Evolutionary conservation across 2,113 vertebrate genomes (phyloP).

Genomic region (Atlantisia rogersi): DNA sequence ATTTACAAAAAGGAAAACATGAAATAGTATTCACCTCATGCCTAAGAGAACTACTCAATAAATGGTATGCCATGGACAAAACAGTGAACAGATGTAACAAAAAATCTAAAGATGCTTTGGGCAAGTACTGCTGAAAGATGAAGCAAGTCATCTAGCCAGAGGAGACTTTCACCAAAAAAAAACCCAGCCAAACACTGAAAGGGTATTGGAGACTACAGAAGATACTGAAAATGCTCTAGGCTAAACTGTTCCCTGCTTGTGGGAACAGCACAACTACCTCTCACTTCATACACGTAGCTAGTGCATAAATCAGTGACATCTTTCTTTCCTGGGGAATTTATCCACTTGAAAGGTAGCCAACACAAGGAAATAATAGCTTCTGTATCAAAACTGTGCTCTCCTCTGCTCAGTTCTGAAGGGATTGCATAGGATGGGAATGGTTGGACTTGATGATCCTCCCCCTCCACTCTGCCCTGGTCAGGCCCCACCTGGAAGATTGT

Average conservation of each 20-base stretch:
- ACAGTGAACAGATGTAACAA: background rate
- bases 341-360: background rate
- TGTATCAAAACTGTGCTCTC: background rate
- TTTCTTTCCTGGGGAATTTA: background rate
- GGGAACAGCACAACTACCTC: background rate
- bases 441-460: too few relatives aligned
- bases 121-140: background rate
- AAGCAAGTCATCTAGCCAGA: background rate
- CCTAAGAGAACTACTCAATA: background rate
- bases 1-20: background rate
- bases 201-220: background rate
- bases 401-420: background rate
- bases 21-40: background rate
- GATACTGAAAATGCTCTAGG: background rate
- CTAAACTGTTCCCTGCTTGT: background rate
- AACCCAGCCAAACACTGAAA: background rate
- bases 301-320: background rate
- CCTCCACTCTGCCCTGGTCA: too few relatives aligned
- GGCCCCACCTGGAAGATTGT: too few relatives aligned
- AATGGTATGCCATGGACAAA: background rate
- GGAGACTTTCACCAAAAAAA: background rate
- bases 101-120: background rate
- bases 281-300: accelerated
- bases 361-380: background rate
- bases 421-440: background rate